phyloP scores from a whole-genome alignment of 2,797 vertebrate species.

The Malurus leucopterus region DNA sequence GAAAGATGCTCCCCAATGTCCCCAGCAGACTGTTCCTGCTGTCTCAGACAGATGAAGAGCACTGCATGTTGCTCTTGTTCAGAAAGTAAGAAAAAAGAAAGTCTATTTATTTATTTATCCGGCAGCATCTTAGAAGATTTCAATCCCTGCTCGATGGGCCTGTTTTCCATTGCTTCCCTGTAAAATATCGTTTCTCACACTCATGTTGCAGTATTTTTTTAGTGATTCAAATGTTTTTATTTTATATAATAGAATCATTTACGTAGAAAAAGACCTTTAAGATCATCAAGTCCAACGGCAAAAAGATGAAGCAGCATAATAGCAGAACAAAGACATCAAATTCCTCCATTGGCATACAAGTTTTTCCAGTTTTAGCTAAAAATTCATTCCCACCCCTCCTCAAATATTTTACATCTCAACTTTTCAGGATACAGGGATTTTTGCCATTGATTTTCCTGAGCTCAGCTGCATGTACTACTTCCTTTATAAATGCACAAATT shows the following conservation, averaged over 20 bases:
- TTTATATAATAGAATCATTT: neutral
- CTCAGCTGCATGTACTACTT: neutral
- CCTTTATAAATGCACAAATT: neutral
- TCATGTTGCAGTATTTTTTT: neutral
- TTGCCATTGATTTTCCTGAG: neutral
- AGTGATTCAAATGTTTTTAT: neutral
- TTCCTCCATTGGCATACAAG: neutral
- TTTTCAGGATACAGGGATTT: neutral
- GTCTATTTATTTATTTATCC: constrained; percentile 57
- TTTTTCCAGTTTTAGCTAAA: neutral
- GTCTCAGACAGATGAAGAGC: constrained; percentile 40
- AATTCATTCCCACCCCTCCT: neutral
- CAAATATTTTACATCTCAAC: neutral
- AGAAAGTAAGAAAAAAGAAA: constrained; percentile 21
- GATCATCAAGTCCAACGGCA: neutral
- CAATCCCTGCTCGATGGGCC: neutral
- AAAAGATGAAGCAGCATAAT: neutral
- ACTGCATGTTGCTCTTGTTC: constrained; percentile 4
- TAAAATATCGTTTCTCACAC: neutral
- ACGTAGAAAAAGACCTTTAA: neutral
- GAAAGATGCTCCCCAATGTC: constrained; percentile 56
- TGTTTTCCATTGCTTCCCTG: neutral
- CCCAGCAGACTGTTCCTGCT: constrained; percentile 26
- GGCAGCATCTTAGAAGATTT: constrained; percentile 14
- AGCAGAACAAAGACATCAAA: neutral